Percentiles rank a stretch among this genome's conserved stretches.
Conservation (phyloP, 2,888 invertebrate species). For the Andrena bicolor region DNA sequence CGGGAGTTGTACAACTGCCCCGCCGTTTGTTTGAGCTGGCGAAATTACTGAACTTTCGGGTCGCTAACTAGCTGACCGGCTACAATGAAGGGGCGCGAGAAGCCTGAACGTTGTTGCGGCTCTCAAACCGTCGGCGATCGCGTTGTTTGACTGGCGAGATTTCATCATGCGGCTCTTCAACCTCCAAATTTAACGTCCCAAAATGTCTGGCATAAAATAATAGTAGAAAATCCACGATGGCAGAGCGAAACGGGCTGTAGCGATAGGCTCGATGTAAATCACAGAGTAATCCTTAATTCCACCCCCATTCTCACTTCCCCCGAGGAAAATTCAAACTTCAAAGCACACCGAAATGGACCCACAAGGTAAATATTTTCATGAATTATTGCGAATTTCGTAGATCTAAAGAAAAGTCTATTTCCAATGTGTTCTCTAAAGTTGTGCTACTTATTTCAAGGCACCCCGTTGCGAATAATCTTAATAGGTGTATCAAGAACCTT, state of each 20-base stretch:
- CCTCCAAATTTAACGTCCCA: neutral
- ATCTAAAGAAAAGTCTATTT: too few species aligned
- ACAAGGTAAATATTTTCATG: too few species aligned
- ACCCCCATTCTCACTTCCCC: too few species aligned
- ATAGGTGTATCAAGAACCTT: too few species aligned
- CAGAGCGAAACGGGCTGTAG: too few species aligned
- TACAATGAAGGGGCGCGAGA: neutral
- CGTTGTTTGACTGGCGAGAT: neutral
- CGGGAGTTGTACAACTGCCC: conserved; percentile 2
- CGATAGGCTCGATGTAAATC: neutral
- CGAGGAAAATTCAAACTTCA: neutral
- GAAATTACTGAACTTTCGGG: conserved; percentile 34
- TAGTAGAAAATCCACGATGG: neutral
- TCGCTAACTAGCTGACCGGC: conserved; percentile 13
- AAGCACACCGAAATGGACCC: neutral
- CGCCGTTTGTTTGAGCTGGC: conserved; percentile 29
- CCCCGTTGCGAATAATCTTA: neutral
- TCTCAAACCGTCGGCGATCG: neutral
- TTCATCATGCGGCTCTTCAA: neutral
- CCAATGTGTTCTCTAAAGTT: too few species aligned
- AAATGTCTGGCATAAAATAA: neutral
- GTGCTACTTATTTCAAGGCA: too few species aligned
- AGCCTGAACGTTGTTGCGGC: conserved; percentile 29
- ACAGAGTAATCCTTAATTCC: neutral
- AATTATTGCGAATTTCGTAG: too few species aligned